These are phyloP conservation scores for Lepilemur ruficaudatus DNA, from an alignment of 2,797 vertebrate genomes.

Conservation along the genomic window DNA sequence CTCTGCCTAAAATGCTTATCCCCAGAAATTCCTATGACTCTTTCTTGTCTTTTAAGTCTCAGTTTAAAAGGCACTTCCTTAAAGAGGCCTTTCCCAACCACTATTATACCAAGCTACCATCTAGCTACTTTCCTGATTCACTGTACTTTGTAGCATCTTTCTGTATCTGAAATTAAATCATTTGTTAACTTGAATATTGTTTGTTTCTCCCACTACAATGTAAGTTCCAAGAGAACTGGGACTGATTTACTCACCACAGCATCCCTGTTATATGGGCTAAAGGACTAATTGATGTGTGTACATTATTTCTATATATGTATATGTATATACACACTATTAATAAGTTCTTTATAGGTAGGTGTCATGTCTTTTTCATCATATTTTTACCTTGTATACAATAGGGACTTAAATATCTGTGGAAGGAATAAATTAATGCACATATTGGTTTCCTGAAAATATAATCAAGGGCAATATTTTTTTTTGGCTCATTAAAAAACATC, in stretches of 20 bases:
- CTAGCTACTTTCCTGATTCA: neutral
- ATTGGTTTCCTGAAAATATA: slow-evolving; percentile 29
- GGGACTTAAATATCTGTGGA: neutral
- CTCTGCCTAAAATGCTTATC: neutral
- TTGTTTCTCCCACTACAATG: neutral
- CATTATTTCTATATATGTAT: neutral
- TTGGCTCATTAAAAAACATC: slow-evolving; percentile 21
- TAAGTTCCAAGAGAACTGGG: neutral
- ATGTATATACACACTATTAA: neutral
- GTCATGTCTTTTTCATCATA: neutral
- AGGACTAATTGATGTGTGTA: neutral
- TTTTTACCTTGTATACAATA: neutral
- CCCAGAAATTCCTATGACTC: neutral
- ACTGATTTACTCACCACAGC: neutral
- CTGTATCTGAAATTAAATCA: neutral
- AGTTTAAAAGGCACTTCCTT: neutral
- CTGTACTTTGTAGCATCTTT: neutral
- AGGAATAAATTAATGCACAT: neutral
- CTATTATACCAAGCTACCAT: neutral
- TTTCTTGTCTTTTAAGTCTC: neutral
- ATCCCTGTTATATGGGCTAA: neutral
- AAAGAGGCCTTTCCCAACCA: neutral
- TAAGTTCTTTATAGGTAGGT: neutral
- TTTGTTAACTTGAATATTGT: neutral
- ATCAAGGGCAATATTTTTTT: neutral